Evolutionary conservation across 2,888 invertebrate species (phyloP), one percentile per base, ranked within the genome.

Genomic region (Dryococelus australis): DNA sequence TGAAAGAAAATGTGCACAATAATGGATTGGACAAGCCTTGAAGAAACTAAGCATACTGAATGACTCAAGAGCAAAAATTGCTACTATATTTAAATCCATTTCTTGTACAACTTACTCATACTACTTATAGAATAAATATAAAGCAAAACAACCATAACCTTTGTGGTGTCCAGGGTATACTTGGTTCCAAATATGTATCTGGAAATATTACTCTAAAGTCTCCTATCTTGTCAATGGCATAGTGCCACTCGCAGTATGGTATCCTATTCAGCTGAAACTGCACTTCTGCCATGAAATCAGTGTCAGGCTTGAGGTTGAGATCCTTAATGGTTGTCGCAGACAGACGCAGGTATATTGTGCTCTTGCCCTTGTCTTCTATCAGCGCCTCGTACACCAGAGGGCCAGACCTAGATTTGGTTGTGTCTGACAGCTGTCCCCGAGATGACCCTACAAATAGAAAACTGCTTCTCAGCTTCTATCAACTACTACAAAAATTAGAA

Each of bases 191-290:
- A 87, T 93, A 94, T 43, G 94, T 94, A 88, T 95, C 94, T 0
- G 97, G 97, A 91, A 97, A 97, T 65, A 97, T 95, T 79, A 96
- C 93, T 85, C 94, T 94, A 87, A 96, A 94, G 90, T 96, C 95
- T 0, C 95, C 94, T 81, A 97, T 94, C 91, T 95, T 95, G 91
- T 97, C 97, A 35, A 97, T 94, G 0, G 97, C 96, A 91, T 95
- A 94, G 91, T 97, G 97, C 96, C 97, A 97, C 91, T 97, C 97
- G 92, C 97, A 97, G 90, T 97, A 96, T 0, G 96, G 96, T 89
- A 97, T 93, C 83, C 97, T 94, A 91, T 97, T 97, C 89, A 97
- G 91, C 91, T 97, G 96, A 91, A 97, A 97, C 91, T 97, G 97
- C 87, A 97, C 95, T 91, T 96, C 95, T 88, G 95, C 95, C 86